These are phyloP conservation scores for Ephialtes manifestator DNA, from an alignment of 2,888 invertebrate species.

Conservation along the genomic window DNA sequence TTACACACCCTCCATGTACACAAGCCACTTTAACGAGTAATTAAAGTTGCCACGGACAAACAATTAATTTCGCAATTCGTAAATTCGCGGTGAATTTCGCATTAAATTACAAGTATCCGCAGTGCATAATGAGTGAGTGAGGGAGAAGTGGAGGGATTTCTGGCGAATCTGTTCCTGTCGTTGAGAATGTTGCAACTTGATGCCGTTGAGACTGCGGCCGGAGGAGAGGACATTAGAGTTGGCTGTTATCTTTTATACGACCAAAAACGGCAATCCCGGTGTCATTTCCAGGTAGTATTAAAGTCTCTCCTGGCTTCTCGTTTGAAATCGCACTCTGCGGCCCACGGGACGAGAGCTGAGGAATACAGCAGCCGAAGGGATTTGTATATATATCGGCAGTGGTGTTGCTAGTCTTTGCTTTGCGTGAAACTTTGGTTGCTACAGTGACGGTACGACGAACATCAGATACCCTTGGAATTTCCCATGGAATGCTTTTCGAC, in stretches of 20 bases:
- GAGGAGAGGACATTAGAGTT: conserved; percentile 19
- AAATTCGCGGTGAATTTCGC: conserved; percentile 15
- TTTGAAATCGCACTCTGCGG: conserved; percentile 20
- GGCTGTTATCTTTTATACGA: conserved; percentile 35
- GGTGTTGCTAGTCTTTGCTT: neutral
- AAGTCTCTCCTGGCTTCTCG: conserved; percentile 15
- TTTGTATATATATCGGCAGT: neutral
- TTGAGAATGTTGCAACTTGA: conserved; percentile 21
- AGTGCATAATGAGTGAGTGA: conserved; percentile 23
- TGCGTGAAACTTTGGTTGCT: conserved; percentile 8
- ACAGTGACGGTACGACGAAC: conserved; percentile 56
- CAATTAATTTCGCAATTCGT: conserved; percentile 44
- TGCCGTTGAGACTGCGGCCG: conserved; percentile 3
- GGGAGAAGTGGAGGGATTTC: neutral
- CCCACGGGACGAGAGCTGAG: neutral
- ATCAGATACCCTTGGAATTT: conserved; percentile 69
- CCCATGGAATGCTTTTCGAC: conserved; percentile 69
- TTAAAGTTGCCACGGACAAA: conserved; percentile 36
- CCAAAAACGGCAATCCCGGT: conserved; percentile 38
- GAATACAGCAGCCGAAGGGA: neutral
- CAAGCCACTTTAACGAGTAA: conserved; percentile 29
- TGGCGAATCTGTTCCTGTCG: conserved; percentile 14
- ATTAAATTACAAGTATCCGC: conserved; percentile 28
- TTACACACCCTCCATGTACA: conserved; percentile 18
- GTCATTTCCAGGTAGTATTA: conserved; percentile 31